Evolutionary conservation across 1,140 invertebrate species (phyloP).

Genomic region (Paralvinella palmiformis): DNA sequence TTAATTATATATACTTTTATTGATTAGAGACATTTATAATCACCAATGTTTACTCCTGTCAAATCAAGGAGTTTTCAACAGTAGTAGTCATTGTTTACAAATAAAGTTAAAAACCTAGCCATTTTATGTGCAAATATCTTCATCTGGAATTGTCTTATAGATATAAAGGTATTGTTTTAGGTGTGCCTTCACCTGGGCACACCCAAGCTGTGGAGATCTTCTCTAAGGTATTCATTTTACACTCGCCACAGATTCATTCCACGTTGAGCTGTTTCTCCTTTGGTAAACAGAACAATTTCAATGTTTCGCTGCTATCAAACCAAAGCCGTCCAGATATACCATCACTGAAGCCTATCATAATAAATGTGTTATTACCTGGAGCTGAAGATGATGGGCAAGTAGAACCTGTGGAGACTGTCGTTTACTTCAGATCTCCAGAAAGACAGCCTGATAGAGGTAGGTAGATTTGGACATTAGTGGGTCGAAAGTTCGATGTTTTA

Average conservation of each 20-base stretch:
- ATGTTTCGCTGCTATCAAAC: slow-evolving; percentile 27
- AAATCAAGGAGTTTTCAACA: no score
- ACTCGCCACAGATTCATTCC: slow-evolving; percentile 21
- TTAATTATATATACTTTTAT: no score
- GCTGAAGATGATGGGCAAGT: slow-evolving; percentile 29
- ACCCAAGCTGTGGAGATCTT: no score
- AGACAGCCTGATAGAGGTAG: slow-evolving; percentile 25
- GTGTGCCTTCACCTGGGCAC: no score
- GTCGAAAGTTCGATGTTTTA: no score
- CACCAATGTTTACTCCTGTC: no score
- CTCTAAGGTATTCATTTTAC: slow-evolving; percentile 1
- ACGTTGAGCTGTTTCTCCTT: slow-evolving; percentile 33
- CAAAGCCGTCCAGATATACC: slow-evolving; percentile 22
- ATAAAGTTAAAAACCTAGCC: no score
- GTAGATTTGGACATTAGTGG: background rate
- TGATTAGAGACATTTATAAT: no score
- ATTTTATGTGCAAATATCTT: no score
- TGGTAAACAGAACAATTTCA: slow-evolving; percentile 16
- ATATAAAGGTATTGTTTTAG: no score
- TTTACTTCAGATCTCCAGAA: slow-evolving; percentile 27
- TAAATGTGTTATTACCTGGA: slow-evolving; percentile 22
- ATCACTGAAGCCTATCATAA: slow-evolving; percentile 24
- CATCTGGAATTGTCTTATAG: no score
- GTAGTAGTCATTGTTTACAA: no score
- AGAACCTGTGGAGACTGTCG: slow-evolving; percentile 21